Conservation (phyloP, 2,888 invertebrate genomes). For the Drosophila affinis region DNA sequence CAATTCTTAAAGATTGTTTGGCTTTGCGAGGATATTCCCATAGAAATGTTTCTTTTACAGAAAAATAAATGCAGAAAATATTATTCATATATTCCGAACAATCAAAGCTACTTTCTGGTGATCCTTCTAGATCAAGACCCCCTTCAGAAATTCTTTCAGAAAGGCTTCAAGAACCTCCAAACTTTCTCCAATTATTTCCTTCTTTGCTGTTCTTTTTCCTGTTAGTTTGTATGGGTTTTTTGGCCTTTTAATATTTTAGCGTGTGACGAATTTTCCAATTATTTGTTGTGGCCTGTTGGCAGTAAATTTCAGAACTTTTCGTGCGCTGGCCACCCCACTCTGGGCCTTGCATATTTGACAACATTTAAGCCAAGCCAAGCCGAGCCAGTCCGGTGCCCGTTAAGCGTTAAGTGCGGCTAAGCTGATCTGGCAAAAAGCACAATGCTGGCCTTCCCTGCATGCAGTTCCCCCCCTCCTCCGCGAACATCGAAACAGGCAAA, state of each 20-base stretch:
- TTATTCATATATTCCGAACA: too few relatives aligned
- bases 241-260: slow-evolving; percentile 52
- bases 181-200: neutral
- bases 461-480: slow-evolving; percentile 17
- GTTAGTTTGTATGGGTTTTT: neutral
- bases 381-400: slow-evolving; percentile 8
- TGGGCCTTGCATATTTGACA: slow-evolving; percentile 69
- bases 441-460: slow-evolving; percentile 50
- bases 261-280: slow-evolving; percentile 79
- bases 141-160: accelerated
- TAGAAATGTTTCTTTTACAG: too few relatives aligned
- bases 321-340: slow-evolving; percentile 49
- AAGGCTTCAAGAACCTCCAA: neutral
- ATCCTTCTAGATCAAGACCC: neutral
- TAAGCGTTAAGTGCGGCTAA: slow-evolving; percentile 23
- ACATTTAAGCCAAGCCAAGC: slow-evolving; percentile 34
- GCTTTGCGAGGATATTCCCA: too few relatives aligned
- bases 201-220: neutral
- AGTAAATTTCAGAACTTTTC: slow-evolving; percentile 70
- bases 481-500: slow-evolving; percentile 65
- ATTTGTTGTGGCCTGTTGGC: slow-evolving; percentile 69
- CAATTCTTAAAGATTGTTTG: too few relatives aligned
- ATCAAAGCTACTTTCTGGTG: neutral
- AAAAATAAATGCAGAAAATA: too few relatives aligned
- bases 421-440: slow-evolving; percentile 22